Evolutionary conservation across 2,888 invertebrate species (phyloP), one percentile per base, ranked within the genome.

Genomic region (Zonitis immaculata): DNA sequence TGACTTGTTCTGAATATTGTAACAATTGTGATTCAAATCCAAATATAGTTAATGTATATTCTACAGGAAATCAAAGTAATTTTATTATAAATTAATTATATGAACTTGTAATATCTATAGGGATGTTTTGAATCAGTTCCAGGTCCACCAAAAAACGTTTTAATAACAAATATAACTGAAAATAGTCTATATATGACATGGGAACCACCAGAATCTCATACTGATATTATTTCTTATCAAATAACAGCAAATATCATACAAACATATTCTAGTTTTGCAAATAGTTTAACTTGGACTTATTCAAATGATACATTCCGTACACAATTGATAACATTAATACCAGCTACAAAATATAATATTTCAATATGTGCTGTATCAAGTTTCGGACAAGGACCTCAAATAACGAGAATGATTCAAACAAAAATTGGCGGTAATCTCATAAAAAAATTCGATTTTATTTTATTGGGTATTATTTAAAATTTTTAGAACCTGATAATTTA

Each of bases 271-370:
- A 79, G 78, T 32, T 72, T 76, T 0, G 68, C 81, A 5, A 73
- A 74, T 18, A 77, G 78, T 16, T 75, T 80, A 9, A 80, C 81
- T 53, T 86, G 83, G 80, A 77, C 78, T 56, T 81, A 84, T 25
- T 79, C 82, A 11, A 84, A 82, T 67, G 77, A 77, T 44, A 84
- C 83, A 43, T 76, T 78, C 16, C 77, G 78, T 56, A 79, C 80
- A 28, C 82, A 83, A 65, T 71, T 86, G 12, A 77, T 81, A 12
- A 83, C 82, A 66, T 72, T 94, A 2, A 82, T 86, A 58, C 87
- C 92, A 0, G 91, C 89, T 1, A 86, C 89, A 0, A 77, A 78
- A 51, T 94, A 93, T 71, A 86, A 86, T 59, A 78, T 94, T 20
- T 84, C 85, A 30, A 80, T 94, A 1, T 78, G 79, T 22, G 89